These are phyloP conservation scores for Dioctria linearis DNA, from an alignment of 2,888 invertebrate species.

Conservation along the genomic window DNA sequence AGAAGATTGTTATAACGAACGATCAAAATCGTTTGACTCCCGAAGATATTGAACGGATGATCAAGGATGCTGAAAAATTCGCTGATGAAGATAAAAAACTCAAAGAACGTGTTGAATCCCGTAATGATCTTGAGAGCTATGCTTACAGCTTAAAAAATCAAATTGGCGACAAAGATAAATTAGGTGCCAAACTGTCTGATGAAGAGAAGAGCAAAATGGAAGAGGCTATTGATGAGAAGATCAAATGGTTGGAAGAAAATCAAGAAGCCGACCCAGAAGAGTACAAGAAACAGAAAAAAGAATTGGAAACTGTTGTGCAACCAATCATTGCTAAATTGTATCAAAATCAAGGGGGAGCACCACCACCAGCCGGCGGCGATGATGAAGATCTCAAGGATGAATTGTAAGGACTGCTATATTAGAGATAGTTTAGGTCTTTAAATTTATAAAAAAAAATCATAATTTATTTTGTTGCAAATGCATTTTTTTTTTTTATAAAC, in stretches of 20 bases:
- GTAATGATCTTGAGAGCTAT: slow-evolving; percentile 97
- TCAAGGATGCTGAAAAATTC: slow-evolving; percentile 98
- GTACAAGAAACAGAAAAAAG: slow-evolving; percentile 95
- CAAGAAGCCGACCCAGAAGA: slow-evolving; percentile 93
- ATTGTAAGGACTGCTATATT: slow-evolving; percentile 73
- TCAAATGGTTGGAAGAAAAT: slow-evolving; percentile 98
- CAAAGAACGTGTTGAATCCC: slow-evolving; percentile 95
- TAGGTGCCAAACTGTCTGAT: slow-evolving; percentile 90
- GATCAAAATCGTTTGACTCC: slow-evolving; percentile 97
- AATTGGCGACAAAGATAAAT: slow-evolving; percentile 95
- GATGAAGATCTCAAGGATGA: slow-evolving; percentile 88
- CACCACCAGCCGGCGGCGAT: slow-evolving; percentile 79
- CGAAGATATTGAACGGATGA: slow-evolving; percentile 99
- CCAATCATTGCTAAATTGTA: slow-evolving; percentile 98
- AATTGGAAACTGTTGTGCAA: slow-evolving; percentile 94
- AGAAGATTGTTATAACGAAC: slow-evolving; percentile 99
- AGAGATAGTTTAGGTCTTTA: slow-evolving; percentile 48
- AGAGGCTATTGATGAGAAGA: slow-evolving; percentile 95
- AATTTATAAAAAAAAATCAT: slow-evolving; percentile 29
- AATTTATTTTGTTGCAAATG: slow-evolving; percentile 43
- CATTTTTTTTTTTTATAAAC: slow-evolving; percentile 22
- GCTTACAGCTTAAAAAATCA: slow-evolving; percentile 99
- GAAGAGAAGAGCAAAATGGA: slow-evolving; percentile 96
- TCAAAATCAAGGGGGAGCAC: slow-evolving; percentile 86
- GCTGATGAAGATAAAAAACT: slow-evolving; percentile 98